phyloP scores from a whole-genome alignment of 2,113 vertebrate species.

The Brachyistius frenatus region DNA sequence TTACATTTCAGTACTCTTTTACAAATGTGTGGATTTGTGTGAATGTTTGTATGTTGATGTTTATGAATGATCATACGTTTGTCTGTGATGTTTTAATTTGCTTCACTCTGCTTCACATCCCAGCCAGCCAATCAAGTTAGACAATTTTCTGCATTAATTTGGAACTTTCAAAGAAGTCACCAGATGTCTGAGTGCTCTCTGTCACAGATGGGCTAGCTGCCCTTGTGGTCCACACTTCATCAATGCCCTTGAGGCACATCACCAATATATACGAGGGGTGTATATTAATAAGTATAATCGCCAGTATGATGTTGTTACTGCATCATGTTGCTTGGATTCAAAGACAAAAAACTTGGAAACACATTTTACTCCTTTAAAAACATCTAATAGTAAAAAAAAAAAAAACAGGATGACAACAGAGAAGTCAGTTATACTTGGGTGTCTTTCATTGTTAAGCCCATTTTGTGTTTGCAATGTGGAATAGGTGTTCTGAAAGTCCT shows the following conservation, averaged over 20 bases:
- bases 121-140: constrained; percentile 43
- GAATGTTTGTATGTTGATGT: background rate
- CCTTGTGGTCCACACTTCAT: constrained; percentile 53
- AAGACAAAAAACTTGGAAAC: background rate
- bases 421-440: background rate
- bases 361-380: background rate
- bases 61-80: constrained; percentile 47
- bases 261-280: constrained; percentile 28
- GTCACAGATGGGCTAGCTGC: constrained; percentile 59
- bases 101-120: constrained; percentile 20
- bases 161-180: constrained; percentile 59
- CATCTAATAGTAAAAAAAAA: background rate
- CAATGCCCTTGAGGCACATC: constrained; percentile 48
- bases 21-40: constrained; percentile 1
- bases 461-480: constrained; percentile 8
- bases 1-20: constrained; percentile 31
- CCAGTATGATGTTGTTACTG: background rate
- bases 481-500: constrained; percentile 25
- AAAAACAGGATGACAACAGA: background rate
- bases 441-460: background rate
- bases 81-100: constrained; percentile 62
- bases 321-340: too few species aligned
- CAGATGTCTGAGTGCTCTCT: constrained; percentile 49
- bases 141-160: constrained; percentile 61
- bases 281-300: constrained; percentile 29